A percentile compares a stretch with the other conserved stretches of the same genome.
Conservation (phyloP, 2,888 invertebrate species). For the Polylopha cassiicola region DNA sequence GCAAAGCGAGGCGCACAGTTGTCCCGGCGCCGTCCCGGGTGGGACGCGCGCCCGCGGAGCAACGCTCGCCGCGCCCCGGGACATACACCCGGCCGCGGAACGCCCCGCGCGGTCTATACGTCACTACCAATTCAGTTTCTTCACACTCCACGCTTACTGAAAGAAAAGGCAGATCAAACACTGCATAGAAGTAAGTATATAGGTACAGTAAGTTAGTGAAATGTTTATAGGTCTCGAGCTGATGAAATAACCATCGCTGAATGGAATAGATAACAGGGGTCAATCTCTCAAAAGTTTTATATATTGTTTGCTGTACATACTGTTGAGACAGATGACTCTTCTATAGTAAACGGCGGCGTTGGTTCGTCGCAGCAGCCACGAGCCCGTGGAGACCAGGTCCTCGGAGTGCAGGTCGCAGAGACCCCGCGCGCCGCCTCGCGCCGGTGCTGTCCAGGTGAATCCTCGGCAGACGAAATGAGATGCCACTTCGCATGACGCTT, state of each 20-base stretch:
- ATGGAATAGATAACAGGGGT: too few species aligned
- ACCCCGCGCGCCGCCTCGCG: conserved; percentile 31
- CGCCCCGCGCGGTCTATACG: conserved; percentile 77
- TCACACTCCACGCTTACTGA: conserved; percentile 88
- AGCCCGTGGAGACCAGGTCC: conserved; percentile 87
- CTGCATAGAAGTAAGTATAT: neutral
- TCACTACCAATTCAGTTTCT: conserved; percentile 82
- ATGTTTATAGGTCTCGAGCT: too few species aligned
- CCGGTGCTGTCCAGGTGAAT: conserved; percentile 71
- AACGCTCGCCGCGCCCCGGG: conserved; percentile 85
- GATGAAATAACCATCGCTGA: too few species aligned
- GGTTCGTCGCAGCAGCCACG: conserved; percentile 79
- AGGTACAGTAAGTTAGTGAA: too few species aligned
- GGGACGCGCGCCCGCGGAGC: conserved; percentile 79
- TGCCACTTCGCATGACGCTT: conserved; percentile 79
- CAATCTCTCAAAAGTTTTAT: too few species aligned
- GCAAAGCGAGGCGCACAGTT: conserved; percentile 76
- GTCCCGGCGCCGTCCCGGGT: conserved; percentile 53
- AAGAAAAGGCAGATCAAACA: conserved; percentile 14
- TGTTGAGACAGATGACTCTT: conserved; percentile 88
- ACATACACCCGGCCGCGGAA: conserved; percentile 88
- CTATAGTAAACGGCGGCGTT: conserved; percentile 84
- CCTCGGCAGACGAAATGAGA: conserved; percentile 84
- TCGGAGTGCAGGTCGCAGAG: conserved; percentile 87
- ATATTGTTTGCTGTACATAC: conserved; percentile 81